Evolutionary conservation across 2,113 vertebrate species (phyloP).

Genomic region (Rynchops niger): DNA sequence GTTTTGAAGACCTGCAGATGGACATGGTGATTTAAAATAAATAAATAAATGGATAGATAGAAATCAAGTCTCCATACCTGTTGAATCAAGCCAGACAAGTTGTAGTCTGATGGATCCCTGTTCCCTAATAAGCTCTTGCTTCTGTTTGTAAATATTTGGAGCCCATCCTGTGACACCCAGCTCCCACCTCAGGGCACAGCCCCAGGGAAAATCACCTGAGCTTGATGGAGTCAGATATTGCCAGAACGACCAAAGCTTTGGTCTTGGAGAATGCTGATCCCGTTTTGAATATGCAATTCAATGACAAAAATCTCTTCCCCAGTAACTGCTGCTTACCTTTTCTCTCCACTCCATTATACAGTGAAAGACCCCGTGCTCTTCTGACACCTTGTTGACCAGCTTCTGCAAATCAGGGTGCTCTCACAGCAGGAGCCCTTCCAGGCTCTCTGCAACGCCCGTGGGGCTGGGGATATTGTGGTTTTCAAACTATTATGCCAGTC

Average conservation of each 20-base stretch:
- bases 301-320: neutral
- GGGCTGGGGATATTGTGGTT: neutral
- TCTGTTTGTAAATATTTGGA: neutral
- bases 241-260: neutral
- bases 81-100: neutral
- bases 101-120: accelerated
- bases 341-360: neutral
- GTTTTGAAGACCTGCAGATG: neutral
- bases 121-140: neutral
- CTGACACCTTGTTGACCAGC: neutral
- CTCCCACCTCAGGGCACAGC: neutral
- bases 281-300: neutral
- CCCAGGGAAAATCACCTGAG: neutral
- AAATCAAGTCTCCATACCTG: neutral
- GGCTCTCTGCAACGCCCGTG: neutral
- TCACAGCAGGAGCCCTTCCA: neutral
- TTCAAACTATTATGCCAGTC: neutral
- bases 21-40: neutral
- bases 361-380: neutral
- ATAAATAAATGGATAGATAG: too few species aligned
- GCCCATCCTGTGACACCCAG: neutral
- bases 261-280: too few species aligned
- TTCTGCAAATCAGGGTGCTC: neutral
- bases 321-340: neutral
- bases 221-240: neutral